Percentiles rank a stretch among this genome's conserved stretches.
These are phyloP conservation scores for Montipora capricornis DNA, from an alignment of 64 coral and sea anemone species.

Conservation along the genomic window DNA sequence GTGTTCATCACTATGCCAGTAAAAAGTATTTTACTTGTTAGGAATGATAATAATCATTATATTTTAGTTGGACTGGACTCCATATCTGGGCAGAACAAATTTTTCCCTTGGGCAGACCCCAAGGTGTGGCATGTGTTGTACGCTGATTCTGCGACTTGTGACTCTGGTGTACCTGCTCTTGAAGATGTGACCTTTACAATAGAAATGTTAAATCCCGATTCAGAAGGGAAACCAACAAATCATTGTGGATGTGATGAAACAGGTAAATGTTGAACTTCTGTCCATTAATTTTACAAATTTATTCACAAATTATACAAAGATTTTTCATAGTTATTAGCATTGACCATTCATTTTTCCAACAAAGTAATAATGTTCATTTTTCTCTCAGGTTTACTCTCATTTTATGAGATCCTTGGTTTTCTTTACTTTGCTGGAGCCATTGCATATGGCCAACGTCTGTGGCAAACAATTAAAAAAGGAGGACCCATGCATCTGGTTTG, in stretches of 20 bases:
- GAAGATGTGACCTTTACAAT: slow-evolving; percentile 73
- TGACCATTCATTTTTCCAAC: not conserved
- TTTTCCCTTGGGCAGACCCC: slow-evolving; percentile 79
- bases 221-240: slow-evolving; percentile 81
- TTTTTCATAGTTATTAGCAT: not conserved
- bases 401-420: slow-evolving; percentile 90
- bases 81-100: slow-evolving; percentile 65
- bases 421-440: slow-evolving; percentile 90
- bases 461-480: slow-evolving; percentile 97
- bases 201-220: slow-evolving; percentile 88
- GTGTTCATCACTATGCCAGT: not conserved
- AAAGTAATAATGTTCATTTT: not conserved
- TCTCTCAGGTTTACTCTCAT: slow-evolving; percentile 77
- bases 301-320: too few relatives aligned
- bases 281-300: not conserved
- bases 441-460: slow-evolving; percentile 93
- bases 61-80: slow-evolving; percentile 35
- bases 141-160: slow-evolving; percentile 90
- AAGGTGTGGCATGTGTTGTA: slow-evolving; percentile 92
- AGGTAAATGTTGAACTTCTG: slow-evolving; percentile 36
- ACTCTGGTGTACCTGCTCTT: slow-evolving; percentile 67
- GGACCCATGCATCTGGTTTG: slow-evolving; percentile 97
- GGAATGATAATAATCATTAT: not conserved
- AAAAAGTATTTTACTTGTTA: not conserved
- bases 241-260: slow-evolving; percentile 96